These are phyloP conservation scores for Limnephilus marmoratus DNA, from an alignment of 2,888 invertebrate species.

Conservation along the genomic window DNA sequence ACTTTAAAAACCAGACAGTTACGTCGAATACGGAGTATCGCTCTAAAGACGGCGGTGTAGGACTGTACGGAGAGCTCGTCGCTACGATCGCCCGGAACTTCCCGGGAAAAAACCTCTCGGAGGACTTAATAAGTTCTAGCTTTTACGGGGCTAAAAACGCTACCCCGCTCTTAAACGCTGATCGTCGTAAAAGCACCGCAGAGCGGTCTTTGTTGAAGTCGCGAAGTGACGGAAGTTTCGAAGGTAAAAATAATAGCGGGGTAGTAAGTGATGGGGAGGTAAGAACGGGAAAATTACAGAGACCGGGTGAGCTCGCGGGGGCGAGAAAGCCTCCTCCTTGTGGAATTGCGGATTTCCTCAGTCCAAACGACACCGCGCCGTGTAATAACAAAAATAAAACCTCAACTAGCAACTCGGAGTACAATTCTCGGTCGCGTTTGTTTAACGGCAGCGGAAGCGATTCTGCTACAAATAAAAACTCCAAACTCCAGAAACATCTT, in stretches of 20 bases:
- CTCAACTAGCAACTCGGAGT: background rate
- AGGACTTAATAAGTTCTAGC: background rate
- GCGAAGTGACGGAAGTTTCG: conserved; percentile 37
- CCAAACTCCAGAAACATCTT: background rate
- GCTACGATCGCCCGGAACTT: background rate
- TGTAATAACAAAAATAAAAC: conserved; percentile 3
- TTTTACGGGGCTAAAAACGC: conserved; percentile 3
- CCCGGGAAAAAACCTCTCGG: background rate
- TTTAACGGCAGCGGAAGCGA: conserved; percentile 10
- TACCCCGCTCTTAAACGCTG: background rate
- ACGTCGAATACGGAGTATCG: background rate
- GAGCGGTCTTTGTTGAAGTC: conserved; percentile 20
- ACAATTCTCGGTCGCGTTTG: background rate
- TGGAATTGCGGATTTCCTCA: background rate
- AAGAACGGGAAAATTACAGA: background rate
- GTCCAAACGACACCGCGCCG: background rate
- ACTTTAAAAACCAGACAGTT: background rate
- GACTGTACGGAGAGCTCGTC: background rate
- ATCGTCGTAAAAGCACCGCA: conserved; percentile 35
- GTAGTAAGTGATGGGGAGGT: conserved; percentile 12
- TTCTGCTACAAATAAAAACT: background rate
- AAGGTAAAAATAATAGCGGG: conserved; percentile 32
- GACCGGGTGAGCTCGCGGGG: background rate
- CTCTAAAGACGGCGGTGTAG: background rate
- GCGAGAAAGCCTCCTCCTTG: background rate